Base-by-base conservation (phyloP, 2,797 vertebrate species). In the Leuciscus waleckii region DNA sequence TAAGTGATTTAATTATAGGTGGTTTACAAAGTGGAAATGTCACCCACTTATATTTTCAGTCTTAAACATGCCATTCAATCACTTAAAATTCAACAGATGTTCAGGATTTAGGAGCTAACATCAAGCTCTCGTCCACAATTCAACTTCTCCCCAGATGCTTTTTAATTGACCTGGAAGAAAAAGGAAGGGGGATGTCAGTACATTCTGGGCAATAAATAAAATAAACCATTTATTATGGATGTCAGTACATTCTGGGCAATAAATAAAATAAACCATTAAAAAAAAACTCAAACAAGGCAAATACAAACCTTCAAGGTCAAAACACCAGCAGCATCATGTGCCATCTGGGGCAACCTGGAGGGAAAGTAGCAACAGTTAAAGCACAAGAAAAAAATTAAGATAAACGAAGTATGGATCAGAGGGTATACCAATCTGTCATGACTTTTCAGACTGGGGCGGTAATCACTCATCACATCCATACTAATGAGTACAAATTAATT, bases 391-490 rank as follows among this genome's bases (percentile, higher is more conserved):
- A 35, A 4, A 4, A 0, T 2, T 1, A n/a, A 61, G 7, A 54
- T 0, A 23, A 1, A 58, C 1, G 1, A 43, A 58, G 7, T 32
- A 41, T 41, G 23, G 51, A 86, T 91, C 89, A 91, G 87, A 88
- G 84, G 43, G 70, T 58, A 86, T 82, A 92, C 91, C 92, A 91
- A 86, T 93, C 92, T 87, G 86, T 92, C 92, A 92, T 76, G 82
- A 85, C 49, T 88, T 4, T 21, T 93, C 92, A 92, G 91, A 89
- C 93, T 92, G 90, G 92, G 92, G 91, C 90, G 90, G 91, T 91
- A 91, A 85, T 73, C 35, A 85, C 5, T 90, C 87, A 91, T 92
- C 92, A 93, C 10, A 16, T 92, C 70, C 39, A 39, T 5, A 32
- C 4, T 13, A 29, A 21, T 46, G 0, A 29, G 1, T 6, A 29